Base-by-base conservation (phyloP, 2,113 vertebrate genomes). In the Lucifuga dentata region DNA sequence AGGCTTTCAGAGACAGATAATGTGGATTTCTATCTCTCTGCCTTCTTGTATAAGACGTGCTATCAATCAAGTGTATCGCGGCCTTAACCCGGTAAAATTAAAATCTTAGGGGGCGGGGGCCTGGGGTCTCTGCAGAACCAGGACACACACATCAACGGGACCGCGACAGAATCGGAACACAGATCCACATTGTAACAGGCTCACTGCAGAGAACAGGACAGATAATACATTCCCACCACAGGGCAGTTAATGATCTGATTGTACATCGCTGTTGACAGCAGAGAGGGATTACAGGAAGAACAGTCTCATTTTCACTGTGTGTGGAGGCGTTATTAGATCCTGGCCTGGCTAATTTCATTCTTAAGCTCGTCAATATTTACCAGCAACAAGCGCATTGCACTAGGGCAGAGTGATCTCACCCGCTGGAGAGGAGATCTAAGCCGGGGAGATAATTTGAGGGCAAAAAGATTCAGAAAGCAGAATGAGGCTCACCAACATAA, bases 21-120 rank as follows among this genome's bases (percentile, higher is more conserved):
- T 92, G 87, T 88, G 86, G 87, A 90, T 92, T 92, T 92, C 90
- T 91, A 91, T 91, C 89, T 85, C 82, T 88, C 83, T 90, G 90
- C 83, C 88, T 80, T 86, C 78, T 88, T 57, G 52, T 73, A 81
- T 90, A 88, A 84, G 84, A 90, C 78, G 62, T 61, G 45, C 90
- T 84, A 91, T 93, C 90, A 86, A 85, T 93, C 90, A 91, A 60
- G 56, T 73, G 82, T 68, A 77, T 90, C 86, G 35, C 64, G 66
- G 71, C 86, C 83, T 86, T 86, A 90, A 90, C 82, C 84, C 62
- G 81, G 72, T 88, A 82, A 90, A 92, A 94, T 92, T 88, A 91
- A 92, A 92, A 90, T 80, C 86, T 84, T 65, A 38, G 81, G 74
- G 81, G 81, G 75, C 52, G 85, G 46, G 74, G 50, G 19, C 48